phyloP scores from a whole-genome alignment of 2,888 invertebrate genomes.

The Drosophila cognata region DNA sequence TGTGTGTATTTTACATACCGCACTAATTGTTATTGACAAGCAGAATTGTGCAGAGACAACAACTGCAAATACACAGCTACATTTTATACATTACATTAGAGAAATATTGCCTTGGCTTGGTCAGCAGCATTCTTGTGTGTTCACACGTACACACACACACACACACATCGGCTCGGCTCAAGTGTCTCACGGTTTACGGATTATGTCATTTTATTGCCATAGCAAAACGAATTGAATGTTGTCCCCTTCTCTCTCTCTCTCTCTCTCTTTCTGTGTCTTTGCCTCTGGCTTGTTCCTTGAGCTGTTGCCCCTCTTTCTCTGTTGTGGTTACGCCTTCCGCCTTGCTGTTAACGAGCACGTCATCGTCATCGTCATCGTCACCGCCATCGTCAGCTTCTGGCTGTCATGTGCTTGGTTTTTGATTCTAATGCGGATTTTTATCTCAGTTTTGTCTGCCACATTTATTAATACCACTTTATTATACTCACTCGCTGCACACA shows the following conservation, averaged over 20 bases:
- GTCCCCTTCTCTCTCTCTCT: not conserved
- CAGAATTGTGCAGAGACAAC: slow-evolving; percentile 17
- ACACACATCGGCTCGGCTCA: slow-evolving; percentile 62
- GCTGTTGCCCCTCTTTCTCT: not conserved
- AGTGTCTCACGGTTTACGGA: slow-evolving; percentile 68
- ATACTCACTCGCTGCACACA: not conserved
- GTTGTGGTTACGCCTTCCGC: not conserved
- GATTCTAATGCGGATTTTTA: slow-evolving; percentile 65
- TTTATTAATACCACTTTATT: slow-evolving; percentile 14
- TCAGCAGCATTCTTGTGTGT: slow-evolving; percentile 58
- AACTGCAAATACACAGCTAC: not conserved
- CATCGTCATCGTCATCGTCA: slow-evolving; percentile 33
- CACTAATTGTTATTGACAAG: slow-evolving; percentile 49
- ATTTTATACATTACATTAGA: slow-evolving; percentile 20
- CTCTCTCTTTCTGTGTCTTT: not conserved
- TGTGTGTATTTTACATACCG: slow-evolving; percentile 24
- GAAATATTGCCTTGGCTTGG: slow-evolving; percentile 10
- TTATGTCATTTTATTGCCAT: slow-evolving; percentile 68
- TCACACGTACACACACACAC: slow-evolving; percentile 43
- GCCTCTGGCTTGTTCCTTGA: not conserved
- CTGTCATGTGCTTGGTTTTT: slow-evolving; percentile 52
- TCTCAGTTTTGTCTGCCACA: slow-evolving; percentile 27
- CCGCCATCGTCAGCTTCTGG: slow-evolving; percentile 35
- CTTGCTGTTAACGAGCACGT: slow-evolving; percentile 29
- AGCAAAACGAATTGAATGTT: slow-evolving; percentile 10